These are phyloP conservation scores for Cantharis nigra DNA, from an alignment of 2,888 invertebrate genomes.

Conservation along the genomic window DNA sequence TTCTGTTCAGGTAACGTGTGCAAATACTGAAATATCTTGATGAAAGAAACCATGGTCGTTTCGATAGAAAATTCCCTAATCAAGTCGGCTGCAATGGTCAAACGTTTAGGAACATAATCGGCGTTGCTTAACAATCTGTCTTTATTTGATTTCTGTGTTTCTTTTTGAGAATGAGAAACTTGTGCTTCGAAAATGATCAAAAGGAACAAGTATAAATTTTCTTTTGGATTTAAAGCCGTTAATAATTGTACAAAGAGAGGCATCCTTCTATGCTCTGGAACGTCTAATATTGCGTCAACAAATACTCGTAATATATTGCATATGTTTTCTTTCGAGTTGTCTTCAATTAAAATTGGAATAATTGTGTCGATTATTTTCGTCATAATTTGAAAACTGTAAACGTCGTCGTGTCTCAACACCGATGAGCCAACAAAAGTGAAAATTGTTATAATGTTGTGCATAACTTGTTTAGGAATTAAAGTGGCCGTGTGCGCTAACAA, in stretches of 20 bases:
- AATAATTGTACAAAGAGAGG: slow-evolving; percentile 81
- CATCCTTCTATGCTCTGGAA: slow-evolving; percentile 88
- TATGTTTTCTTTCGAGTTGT: slow-evolving; percentile 51
- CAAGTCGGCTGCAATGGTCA: slow-evolving; percentile 72
- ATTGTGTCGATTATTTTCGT: slow-evolving; percentile 87
- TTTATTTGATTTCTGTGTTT: slow-evolving; percentile 51
- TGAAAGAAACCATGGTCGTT: slow-evolving; percentile 66
- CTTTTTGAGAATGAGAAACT: slow-evolving; percentile 62
- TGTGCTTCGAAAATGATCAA: slow-evolving; percentile 74
- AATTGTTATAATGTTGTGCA: slow-evolving; percentile 93
- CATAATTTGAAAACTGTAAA: slow-evolving; percentile 93
- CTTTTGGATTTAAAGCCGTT: slow-evolving; percentile 68
- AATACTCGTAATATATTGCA: slow-evolving; percentile 82
- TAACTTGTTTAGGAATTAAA: slow-evolving; percentile 79
- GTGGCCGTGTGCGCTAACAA: slow-evolving; percentile 79
- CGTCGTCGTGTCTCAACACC: slow-evolving; percentile 89
- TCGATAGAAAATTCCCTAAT: slow-evolving; percentile 69
- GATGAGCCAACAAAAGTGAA: slow-evolving; percentile 98
- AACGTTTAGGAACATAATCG: slow-evolving; percentile 59
- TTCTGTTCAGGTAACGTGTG: slow-evolving; percentile 69
- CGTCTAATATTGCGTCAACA: slow-evolving; percentile 86
- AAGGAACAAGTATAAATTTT: slow-evolving; percentile 74
- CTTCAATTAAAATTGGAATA: slow-evolving; percentile 74
- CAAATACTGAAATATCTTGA: slow-evolving; percentile 69
- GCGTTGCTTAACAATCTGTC: slow-evolving; percentile 35